Evolutionary conservation across 1,140 invertebrate genomes (phyloP), one percentile per base, ranked within the genome.

Genomic region (Radopholus similis): DNA sequence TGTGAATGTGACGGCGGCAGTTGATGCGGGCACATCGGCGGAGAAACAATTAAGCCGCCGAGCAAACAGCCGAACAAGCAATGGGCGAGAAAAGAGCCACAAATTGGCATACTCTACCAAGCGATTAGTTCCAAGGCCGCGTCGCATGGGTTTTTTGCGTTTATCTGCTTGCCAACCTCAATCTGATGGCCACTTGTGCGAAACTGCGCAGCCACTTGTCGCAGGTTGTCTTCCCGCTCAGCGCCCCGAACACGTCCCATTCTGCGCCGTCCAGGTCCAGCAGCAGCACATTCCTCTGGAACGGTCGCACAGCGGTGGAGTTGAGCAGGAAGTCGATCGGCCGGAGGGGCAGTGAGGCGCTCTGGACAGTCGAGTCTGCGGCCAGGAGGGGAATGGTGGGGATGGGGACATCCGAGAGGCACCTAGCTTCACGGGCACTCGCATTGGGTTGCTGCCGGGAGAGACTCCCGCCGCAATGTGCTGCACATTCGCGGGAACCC

Each of bases 161-260:
- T 53, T 53, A 30, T 15, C 15, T 32, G 35, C 30, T 5, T 18
- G 15, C 3, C 30, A 54, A 54, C 51, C 51, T 54, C 35, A 54
- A 32, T 54, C 18, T 54, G n/a, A 54, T 32, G 35, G n/a, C n/a
- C 15, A 54, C 35, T 54, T 54, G 51, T 54, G 30, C 35, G 6
- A 54, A 54, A 13, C 51, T 54, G 30, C 51, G 30, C 30, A 54
- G 51, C 51, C 51, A 54, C 15, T 54, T 54, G 35, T 54, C 51
- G 35, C 51, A 54, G 18, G 35, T 21, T 54, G n/a, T 23, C 35
- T 54, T 54, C 30, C 35, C 35, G 15, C 13, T 21, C 30, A 54
- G 30, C 15, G 35, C 6, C 35, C 18, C 51, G n/a, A 54, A 18
- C 4, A 54, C 35, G 18, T 54, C 51, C 51, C 51, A 54, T 54